Evolutionary conservation across 2,797 vertebrate genomes (phyloP), one percentile per base, ranked within the genome.

Genomic region (Hoplostethus mediterraneus): DNA sequence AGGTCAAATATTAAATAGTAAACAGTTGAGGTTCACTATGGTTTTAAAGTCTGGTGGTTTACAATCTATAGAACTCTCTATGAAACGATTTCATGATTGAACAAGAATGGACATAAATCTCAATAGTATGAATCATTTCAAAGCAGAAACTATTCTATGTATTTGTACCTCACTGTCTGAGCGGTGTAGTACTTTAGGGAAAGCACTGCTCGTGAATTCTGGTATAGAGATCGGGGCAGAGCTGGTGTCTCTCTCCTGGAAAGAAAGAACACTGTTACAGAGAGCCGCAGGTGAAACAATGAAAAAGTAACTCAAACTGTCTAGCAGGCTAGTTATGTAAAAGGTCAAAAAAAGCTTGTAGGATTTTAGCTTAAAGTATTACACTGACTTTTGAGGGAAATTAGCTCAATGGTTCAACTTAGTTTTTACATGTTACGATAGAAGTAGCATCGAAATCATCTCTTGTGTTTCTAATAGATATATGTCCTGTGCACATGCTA

Each of bases 221-320:
- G 98, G 98, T 58, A 96, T 57, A 63, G 92, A 95, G 80, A 99
- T 85, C 0, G 94, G 87, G 38, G 89, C 68, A 30, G 90, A 83
- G 80, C 95, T 96, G 3, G 96, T 98, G 77, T 99, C 97, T 85
- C 95, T 94, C 70, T 99, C 98, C 98, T 99, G 74, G 8, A 74
- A 63, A 77, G 1, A 79, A 77, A 61, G 2, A 80, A 56, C 2
- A 51, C 52, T 45, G 21, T 67, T 38, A 70, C 16, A 87, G 31
- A 28, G 4, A 79, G 5, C 1, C 3, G 45, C 1, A 25, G 0
- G 1, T 52, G 10, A 52, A 51, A 71, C 62, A 59, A 52, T 6
- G 5, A 14, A 63, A 1, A 9, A 3, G n/a, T 0, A 52, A 31
- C 11, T 28, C 21, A 47, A 60, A 54, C 7, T 16, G 44, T 25